Conservation (phyloP, 2,888 invertebrate genomes). For the Gastrophysa polygoni region DNA sequence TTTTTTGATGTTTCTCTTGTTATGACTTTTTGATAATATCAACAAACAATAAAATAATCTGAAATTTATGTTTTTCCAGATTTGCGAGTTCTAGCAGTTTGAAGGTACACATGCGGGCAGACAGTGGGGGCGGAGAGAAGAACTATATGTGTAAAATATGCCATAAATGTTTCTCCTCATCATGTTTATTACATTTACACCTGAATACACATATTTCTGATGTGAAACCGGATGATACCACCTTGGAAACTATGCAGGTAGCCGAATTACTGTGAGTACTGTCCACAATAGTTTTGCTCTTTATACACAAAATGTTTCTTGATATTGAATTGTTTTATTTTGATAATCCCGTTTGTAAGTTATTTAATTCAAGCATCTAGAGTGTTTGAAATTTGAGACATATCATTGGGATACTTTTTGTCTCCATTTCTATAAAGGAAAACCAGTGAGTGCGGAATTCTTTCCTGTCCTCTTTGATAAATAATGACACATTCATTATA, state of each 20-base stretch:
- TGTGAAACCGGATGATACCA: constrained; percentile 39
- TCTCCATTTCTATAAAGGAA: too few relatives aligned
- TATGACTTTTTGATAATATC: not conserved
- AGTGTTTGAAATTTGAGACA: too few relatives aligned
- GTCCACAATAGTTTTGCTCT: too few relatives aligned
- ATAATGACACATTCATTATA: too few relatives aligned
- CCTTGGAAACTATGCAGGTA: constrained; percentile 53
- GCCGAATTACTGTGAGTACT: constrained; percentile 54
- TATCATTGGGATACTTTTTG: too few relatives aligned
- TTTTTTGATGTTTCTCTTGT: too few relatives aligned
- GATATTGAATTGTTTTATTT: too few relatives aligned
- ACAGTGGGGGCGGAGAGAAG: constrained; percentile 49
- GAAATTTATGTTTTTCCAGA: constrained; percentile 39
- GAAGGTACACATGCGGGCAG: constrained; percentile 53
- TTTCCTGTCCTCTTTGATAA: too few relatives aligned
- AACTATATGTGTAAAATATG: constrained; percentile 53
- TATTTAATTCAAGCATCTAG: too few relatives aligned
- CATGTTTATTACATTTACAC: constrained; percentile 46
- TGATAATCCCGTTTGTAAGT: too few relatives aligned
- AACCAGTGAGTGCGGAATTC: too few relatives aligned
- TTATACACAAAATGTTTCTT: too few relatives aligned
- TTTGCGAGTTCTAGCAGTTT: constrained; percentile 54
- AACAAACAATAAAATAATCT: not conserved
- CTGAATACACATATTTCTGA: constrained; percentile 44
- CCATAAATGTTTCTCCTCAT: constrained; percentile 51